Base-by-base conservation (phyloP, 2,888 invertebrate species). In the Suillia variegata region DNA sequence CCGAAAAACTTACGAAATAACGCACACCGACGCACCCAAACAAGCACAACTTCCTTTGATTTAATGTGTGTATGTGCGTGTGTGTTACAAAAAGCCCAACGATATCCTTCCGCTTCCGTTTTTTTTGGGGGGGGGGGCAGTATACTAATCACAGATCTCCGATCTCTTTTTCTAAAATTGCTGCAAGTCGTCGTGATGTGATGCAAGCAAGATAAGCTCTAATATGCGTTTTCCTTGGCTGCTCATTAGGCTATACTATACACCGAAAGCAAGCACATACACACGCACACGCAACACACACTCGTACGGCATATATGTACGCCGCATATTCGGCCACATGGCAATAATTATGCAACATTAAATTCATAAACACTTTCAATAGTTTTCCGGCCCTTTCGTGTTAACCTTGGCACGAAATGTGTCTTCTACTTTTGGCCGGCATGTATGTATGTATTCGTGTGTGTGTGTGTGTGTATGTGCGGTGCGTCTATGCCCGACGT, bases 351-450 rank as follows among this genome's bases (percentile, higher is more conserved):
- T 63, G 52, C 61, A 51, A 63, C 69, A 70, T 68, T 71, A 73
- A 68, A 72, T 70, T 73, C 71, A 71, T 73, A 76, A 77, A 75
- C 73, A 74, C 74, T 76, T 76, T 73, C 68, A 67, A 74, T 75
- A 74, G 70, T 70, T 70, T 62, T 64, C 64, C 54, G 45, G 17
- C 2, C 10, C 8, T 17, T 20, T 1, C 2, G 24, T 47, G 21
- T 52, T 38, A 42, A n/a, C 55, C 13, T n/a, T 56, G 6, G 6
- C 12, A 8, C n/a, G n/a, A 4, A 38, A 38, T n/a, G 38, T 38
- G 13, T n/a, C n/a, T 38, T 38, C 31, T 8, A 12, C 31, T 12
- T 8, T 31, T 31, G 31, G 5, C 31, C 12, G 5, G 12, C 31
- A 31, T 12, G 12, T n/a, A n/a, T n/a, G n/a, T n/a, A n/a, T n/a